Evolutionary conservation across 1,140 invertebrate genomes (phyloP).

Genomic region (Bradysia coprophila): DNA sequence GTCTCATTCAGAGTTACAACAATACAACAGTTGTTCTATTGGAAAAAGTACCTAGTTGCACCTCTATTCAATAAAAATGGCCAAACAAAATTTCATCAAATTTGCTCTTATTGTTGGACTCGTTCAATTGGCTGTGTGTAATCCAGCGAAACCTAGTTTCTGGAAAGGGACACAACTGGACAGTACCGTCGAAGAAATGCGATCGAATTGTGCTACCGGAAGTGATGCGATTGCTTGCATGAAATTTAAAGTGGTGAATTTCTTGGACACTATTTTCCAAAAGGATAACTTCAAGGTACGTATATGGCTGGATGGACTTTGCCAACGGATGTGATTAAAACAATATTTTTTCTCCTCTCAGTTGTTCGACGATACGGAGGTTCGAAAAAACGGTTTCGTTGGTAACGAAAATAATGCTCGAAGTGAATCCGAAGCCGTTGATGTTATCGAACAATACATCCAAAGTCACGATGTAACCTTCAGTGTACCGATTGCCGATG

Average conservation of each 20-base stretch:
- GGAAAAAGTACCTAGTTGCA: too few relatives aligned
- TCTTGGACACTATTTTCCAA: slow-evolving; percentile 55
- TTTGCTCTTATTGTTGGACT: too few relatives aligned
- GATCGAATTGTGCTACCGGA: slow-evolving; percentile 44
- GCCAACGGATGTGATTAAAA: slow-evolving; percentile 5
- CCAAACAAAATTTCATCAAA: too few relatives aligned
- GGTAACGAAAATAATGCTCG: slow-evolving; percentile 36
- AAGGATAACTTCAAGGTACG: slow-evolving; percentile 57
- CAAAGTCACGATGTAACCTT: slow-evolving; percentile 58
- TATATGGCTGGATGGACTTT: slow-evolving; percentile 1
- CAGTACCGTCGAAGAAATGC: slow-evolving; percentile 49
- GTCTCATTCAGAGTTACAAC: neutral
- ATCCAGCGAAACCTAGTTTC: slow-evolving; percentile 40
- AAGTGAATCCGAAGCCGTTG: slow-evolving; percentile 23
- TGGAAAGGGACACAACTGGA: slow-evolving; percentile 51
- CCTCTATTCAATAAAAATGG: too few relatives aligned
- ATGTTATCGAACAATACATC: slow-evolving; percentile 47
- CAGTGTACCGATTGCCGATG: slow-evolving; percentile 46
- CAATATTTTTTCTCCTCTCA: too few relatives aligned
- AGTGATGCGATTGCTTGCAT: slow-evolving; percentile 62
- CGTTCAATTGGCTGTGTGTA: slow-evolving; percentile 28
- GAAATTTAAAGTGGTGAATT: slow-evolving; percentile 58
- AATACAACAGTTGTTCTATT: too few relatives aligned
- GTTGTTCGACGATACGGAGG: slow-evolving; percentile 48
- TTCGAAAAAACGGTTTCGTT: slow-evolving; percentile 44